These are phyloP conservation scores for Catajapyx aquilonaris DNA, from an alignment of 1,140 invertebrate genomes.

Conservation along the genomic window DNA sequence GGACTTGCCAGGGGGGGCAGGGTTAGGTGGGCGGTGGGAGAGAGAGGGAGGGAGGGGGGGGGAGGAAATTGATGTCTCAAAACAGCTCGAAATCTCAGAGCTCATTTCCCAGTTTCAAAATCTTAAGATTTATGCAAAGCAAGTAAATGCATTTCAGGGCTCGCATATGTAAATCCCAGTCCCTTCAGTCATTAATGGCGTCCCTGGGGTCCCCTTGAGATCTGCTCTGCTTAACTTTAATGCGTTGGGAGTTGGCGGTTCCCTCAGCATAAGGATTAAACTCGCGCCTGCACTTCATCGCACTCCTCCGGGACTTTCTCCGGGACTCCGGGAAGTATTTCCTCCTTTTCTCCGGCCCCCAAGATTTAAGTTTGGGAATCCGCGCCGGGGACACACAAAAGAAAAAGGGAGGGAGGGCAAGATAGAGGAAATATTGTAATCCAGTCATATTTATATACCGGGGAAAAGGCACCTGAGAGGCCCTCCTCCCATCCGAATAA, in stretches of 20 bases:
- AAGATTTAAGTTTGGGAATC: no score
- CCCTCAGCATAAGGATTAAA: slow-evolving; percentile 9
- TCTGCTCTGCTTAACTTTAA: slow-evolving; percentile 11
- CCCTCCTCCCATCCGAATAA: no score
- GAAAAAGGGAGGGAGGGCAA: no score
- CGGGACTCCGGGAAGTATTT: no score
- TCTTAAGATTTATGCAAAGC: slow-evolving; percentile 8
- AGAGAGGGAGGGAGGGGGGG: background rate
- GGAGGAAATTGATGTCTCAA: slow-evolving; percentile 3
- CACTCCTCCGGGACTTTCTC: no score
- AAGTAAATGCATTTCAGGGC: slow-evolving; percentile 8
- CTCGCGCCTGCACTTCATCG: slow-evolving; percentile 3
- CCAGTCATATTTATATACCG: no score
- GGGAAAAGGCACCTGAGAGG: no score
- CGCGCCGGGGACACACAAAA: no score
- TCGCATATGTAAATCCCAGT: slow-evolving; percentile 9
- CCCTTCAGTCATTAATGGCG: slow-evolving; percentile 10
- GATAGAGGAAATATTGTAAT: no score
- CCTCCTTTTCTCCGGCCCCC: no score
- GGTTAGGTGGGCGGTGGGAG: background rate
- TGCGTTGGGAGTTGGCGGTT: slow-evolving; percentile 9
- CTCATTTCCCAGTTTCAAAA: slow-evolving; percentile 8
- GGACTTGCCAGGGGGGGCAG: no score
- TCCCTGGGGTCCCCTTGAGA: slow-evolving; percentile 9
- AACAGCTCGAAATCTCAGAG: slow-evolving; percentile 7